Evolutionary conservation across 2,797 vertebrate genomes (phyloP).

Genomic region (Eulemur coronatus): DNA sequence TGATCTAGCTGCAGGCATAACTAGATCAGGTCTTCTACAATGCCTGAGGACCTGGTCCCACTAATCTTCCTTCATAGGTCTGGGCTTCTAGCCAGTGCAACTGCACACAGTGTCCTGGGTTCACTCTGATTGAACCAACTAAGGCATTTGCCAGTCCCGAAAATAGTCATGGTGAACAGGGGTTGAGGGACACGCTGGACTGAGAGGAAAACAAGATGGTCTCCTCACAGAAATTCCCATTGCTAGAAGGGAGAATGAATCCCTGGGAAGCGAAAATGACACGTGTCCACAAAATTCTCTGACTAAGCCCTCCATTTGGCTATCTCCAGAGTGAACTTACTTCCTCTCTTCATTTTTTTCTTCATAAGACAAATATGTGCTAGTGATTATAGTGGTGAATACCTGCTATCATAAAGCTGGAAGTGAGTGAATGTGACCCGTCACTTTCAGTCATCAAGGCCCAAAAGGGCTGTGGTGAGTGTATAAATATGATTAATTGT

Average conservation of each 20-base stretch:
- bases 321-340: background rate
- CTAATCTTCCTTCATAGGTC: fast-evolving
- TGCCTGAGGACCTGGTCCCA: background rate
- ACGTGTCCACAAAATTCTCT: background rate
- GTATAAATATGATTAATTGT: background rate
- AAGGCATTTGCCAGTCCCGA: background rate
- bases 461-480: background rate
- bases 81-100: too few relatives aligned
- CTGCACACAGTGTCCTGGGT: background rate
- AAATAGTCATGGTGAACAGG: background rate
- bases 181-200: background rate
- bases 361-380: background rate
- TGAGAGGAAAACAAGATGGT: background rate
- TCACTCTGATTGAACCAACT: background rate
- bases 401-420: background rate
- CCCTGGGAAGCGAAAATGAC: background rate
- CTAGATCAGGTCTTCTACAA: background rate
- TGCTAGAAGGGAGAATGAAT: background rate
- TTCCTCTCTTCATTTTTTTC: background rate
- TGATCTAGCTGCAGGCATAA: background rate
- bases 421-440: background rate
- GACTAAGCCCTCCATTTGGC: background rate
- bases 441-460: background rate
- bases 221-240: background rate
- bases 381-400: background rate